Evolutionary conservation across 2,888 invertebrate species (phyloP).

Genomic region (Apodemia mormo): DNA sequence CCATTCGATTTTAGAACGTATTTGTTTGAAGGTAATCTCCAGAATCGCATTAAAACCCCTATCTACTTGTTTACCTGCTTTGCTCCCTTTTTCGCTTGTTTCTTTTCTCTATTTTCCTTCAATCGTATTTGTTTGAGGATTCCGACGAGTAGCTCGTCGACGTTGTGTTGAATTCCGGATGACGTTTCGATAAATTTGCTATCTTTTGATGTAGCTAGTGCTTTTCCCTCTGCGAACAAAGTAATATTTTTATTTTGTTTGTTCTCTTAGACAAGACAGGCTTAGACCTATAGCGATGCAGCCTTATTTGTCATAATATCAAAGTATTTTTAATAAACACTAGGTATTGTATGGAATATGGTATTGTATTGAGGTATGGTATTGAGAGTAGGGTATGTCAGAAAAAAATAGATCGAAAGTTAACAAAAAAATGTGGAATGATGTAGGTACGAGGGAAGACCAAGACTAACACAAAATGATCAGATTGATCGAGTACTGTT

Average conservation of each 20-base stretch:
- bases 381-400: no score
- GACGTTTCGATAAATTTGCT: slow-evolving; percentile 98
- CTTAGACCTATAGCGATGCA: not conserved
- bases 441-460: no score
- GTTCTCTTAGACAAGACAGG: not conserved
- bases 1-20: not conserved
- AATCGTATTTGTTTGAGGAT: slow-evolving; percentile 94
- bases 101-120: slow-evolving; percentile 88
- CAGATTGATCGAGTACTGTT: no score
- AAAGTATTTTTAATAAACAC: no score
- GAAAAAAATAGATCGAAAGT: no score
- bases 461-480: no score
- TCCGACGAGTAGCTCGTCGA: slow-evolving; percentile 96
- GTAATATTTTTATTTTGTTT: not conserved
- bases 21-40: not conserved
- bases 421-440: no score
- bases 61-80: slow-evolving; percentile 51
- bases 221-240: slow-evolving; percentile 89
- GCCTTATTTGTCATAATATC: no score
- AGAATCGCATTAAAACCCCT: not conserved
- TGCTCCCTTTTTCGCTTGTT: slow-evolving; percentile 77
- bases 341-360: no score
- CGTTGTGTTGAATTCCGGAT: slow-evolving; percentile 97
- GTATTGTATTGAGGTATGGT: no score
- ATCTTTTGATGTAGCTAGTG: slow-evolving; percentile 92